Evolutionary conservation across 2,797 vertebrate species (phyloP), one percentile per base, ranked within the genome.

Genomic region (Acanthurus leucopareius): DNA sequence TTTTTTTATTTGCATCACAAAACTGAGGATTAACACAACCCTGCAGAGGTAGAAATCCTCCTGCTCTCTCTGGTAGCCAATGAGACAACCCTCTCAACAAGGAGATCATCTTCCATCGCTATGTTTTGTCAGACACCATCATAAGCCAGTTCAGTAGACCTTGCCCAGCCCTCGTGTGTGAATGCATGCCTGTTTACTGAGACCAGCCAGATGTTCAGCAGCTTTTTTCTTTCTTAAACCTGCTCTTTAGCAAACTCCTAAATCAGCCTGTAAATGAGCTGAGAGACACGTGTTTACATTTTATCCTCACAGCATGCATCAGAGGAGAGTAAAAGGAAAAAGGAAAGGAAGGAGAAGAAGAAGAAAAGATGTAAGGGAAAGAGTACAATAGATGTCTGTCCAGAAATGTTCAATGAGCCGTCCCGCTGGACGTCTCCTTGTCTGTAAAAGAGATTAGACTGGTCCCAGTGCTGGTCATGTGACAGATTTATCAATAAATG

Each of bases 251-350:
- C 35, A 69, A 87, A 76, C 71, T 51, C 76, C 35, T 85, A 79
- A 89, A 92, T 91, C 86, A 83, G 71, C 22, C 53, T 75, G 57
- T 69, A 88, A 86, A 87, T 88, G 75, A 86, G 81, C 78, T 73
- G 77, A 80, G 79, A 72, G 78, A 89, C 86, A 81, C 71, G 54
- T 88, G 85, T 91, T 89, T 90, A 83, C 73, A 74, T 86, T 56
- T 73, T 9, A 38, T 70, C 57, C 61, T 66, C 49, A n/a, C 42
- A 75, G 63, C 45, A 66, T 73, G 68, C 65, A 69, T 67, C 35
- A 70, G 38, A 53, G 73, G 38, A 70, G 20, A 72, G 32, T 53
- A 65, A 49, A 73, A 52, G 64, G 40, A 42, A 80, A 65, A 52
- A 19, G 51, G 20, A 25, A 15, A 40, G 20, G 45, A 25, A 56